phyloP scores from a whole-genome alignment of 2,797 vertebrate genomes.

The Potorous gilbertii region DNA sequence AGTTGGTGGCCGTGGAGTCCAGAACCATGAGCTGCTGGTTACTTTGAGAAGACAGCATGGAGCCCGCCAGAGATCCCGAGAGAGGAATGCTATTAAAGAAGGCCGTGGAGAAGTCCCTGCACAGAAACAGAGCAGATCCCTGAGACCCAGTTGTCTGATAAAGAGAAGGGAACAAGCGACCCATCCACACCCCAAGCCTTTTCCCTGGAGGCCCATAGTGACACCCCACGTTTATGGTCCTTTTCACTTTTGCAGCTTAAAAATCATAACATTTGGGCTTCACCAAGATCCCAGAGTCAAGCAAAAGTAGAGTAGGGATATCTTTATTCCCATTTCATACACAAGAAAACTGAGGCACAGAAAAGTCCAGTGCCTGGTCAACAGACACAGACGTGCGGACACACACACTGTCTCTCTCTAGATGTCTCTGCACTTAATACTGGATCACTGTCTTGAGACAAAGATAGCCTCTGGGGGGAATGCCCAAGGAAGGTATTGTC shows the following conservation, averaged over 20 bases:
- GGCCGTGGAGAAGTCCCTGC: constrained; percentile 97
- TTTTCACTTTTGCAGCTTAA: not conserved
- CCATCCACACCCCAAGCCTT: not conserved
- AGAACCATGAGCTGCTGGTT: constrained; percentile 92
- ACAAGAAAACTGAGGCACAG: not conserved
- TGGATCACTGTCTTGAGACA: not conserved
- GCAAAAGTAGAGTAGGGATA: not conserved
- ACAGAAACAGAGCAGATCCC: not conserved
- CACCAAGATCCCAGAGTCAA: not conserved
- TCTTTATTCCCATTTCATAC: not conserved
- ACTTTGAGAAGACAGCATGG: constrained; percentile 94
- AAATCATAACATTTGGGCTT: not conserved
- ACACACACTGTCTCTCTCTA: too few relatives aligned
- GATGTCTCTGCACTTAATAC: not conserved
- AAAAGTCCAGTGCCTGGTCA: not conserved
- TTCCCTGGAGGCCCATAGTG: not conserved
- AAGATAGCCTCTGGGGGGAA: not conserved
- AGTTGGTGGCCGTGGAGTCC: constrained; percentile 91
- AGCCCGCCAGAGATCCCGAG: constrained; percentile 91
- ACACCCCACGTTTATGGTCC: not conserved
- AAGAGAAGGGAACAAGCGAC: too few relatives aligned
- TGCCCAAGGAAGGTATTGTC: not conserved
- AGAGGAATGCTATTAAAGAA: constrained; percentile 99
- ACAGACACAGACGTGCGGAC: too few relatives aligned
- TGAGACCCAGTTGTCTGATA: not conserved